Conservation (phyloP, 1,140 invertebrate species). For the Harlomillsia oculata region DNA sequence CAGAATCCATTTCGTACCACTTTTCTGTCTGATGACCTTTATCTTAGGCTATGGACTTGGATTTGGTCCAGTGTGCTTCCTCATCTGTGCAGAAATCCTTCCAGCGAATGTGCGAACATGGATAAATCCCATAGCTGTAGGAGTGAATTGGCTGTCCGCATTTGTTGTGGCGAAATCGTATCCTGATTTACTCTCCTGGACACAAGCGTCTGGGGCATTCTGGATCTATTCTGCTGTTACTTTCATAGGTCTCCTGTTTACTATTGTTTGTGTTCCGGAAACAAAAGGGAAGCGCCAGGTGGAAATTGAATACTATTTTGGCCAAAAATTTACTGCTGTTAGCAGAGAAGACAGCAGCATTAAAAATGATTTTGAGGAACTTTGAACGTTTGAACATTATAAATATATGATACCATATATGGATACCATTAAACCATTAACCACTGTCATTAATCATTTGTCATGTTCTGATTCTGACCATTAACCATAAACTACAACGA, state of each 20-base stretch:
- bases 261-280: constrained; percentile 27
- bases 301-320: constrained; percentile 28
- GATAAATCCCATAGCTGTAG: constrained; percentile 24
- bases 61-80: constrained; percentile 49
- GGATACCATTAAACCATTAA: no score
- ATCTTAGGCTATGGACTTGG: constrained; percentile 47
- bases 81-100: constrained; percentile 38
- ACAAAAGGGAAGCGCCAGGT: constrained; percentile 28
- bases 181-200: constrained; percentile 23
- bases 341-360: no score
- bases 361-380: no score
- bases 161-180: constrained; percentile 28
- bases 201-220: constrained; percentile 24
- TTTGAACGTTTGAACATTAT: no score
- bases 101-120: constrained; percentile 13
- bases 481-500: no score
- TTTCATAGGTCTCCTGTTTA: constrained; percentile 20
- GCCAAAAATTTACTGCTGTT: not conserved
- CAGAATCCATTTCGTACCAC: constrained; percentile 34
- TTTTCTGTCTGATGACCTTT: constrained; percentile 43
- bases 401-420: no score
- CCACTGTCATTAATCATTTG: no score
- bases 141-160: constrained; percentile 25
- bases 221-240: constrained; percentile 24
- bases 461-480: no score